Conservation (phyloP, 2,888 invertebrate species). For the Meiosimyza platycephala region DNA sequence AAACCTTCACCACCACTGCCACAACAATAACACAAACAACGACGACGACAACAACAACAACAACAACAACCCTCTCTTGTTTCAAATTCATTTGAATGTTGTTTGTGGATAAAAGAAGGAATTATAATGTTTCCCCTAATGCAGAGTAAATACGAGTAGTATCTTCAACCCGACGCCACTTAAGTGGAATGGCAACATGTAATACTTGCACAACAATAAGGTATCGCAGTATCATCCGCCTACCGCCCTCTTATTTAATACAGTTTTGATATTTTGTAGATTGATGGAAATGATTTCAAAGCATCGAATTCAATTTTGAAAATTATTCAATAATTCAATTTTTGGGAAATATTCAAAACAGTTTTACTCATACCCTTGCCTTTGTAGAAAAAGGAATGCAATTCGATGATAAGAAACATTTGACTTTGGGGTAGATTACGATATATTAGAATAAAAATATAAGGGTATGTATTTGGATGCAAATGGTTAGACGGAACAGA, state of each 20-base stretch:
- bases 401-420: conserved; percentile 17
- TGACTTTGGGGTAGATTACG: conserved; percentile 7
- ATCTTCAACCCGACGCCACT: conserved; percentile 12
- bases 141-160: conserved; percentile 5
- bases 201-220: conserved; percentile 6
- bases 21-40: not conserved
- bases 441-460: not conserved
- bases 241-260: conserved; percentile 15
- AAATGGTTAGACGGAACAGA: not conserved
- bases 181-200: not conserved
- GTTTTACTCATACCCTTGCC: not conserved
- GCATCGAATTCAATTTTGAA: conserved; percentile 13
- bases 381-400: conserved; percentile 3
- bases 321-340: conserved; percentile 21
- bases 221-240: not conserved
- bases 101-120: conserved; percentile 15
- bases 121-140: conserved; percentile 16
- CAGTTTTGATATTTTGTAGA: conserved; percentile 12
- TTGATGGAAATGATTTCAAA: conserved; percentile 15
- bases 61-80: conserved; percentile 16
- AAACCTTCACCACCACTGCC: conserved; percentile 17
- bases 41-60: not conserved
- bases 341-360: not conserved
- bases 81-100: conserved; percentile 18
- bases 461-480: not conserved